Evolutionary conservation across 1,140 invertebrate species (phyloP).

Genomic region (Aricia agestis): DNA sequence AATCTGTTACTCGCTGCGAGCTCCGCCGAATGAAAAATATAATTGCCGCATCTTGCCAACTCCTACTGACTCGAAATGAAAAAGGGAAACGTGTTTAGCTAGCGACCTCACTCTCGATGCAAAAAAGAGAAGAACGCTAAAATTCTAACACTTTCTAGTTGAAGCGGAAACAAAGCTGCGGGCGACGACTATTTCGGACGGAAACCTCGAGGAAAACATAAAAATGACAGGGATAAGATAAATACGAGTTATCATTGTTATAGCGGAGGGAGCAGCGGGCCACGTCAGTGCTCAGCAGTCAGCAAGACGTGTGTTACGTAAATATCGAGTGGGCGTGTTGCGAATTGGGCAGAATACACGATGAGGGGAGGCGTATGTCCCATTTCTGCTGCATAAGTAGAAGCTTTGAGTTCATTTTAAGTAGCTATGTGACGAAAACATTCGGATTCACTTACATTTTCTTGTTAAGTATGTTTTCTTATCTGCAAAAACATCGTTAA

Average conservation of each 20-base stretch:
- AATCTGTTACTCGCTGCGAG: too few relatives aligned
- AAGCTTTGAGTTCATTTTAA: conserved; percentile 49
- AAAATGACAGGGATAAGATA: conserved; percentile 2
- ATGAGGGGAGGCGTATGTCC: conserved; percentile 62
- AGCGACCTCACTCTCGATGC: neutral
- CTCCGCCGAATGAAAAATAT: too few relatives aligned
- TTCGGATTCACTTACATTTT: conserved; percentile 17
- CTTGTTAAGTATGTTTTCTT: conserved; percentile 6
- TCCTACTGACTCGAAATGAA: too few relatives aligned
- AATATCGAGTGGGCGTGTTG: conserved; percentile 70
- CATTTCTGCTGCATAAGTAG: conserved; percentile 60
- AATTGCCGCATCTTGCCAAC: too few relatives aligned
- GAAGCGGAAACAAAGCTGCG: neutral
- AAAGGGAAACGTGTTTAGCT: too few relatives aligned
- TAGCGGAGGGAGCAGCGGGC: conserved; percentile 31
- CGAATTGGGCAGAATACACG: conserved; percentile 70
- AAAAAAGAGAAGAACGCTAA: neutral
- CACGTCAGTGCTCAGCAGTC: conserved; percentile 50
- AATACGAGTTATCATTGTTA: conserved; percentile 30
- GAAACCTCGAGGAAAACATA: neutral
- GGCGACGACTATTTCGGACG: neutral
- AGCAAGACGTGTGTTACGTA: conserved; percentile 68
- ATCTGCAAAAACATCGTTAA: conserved; percentile 3
- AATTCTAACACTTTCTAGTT: neutral
- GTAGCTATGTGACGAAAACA: conserved; percentile 32